Percentiles rank a stretch among this genome's conserved stretches.
Conservation (phyloP, 2,797 vertebrate species). For the Falco berigora region DNA sequence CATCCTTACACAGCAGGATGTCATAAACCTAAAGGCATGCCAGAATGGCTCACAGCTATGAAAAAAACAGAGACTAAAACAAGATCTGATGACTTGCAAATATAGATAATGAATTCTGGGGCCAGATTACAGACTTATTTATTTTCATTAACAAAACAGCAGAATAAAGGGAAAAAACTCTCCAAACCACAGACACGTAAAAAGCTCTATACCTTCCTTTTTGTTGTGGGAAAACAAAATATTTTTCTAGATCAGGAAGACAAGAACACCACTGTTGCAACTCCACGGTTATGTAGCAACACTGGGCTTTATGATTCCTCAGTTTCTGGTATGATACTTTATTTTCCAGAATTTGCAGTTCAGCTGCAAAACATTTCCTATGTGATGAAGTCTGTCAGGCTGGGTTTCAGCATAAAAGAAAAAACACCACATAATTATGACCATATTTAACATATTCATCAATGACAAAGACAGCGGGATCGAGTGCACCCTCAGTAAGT, state of each 20-base stretch:
- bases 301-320: neutral
- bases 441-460: neutral
- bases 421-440: neutral
- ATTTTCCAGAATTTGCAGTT: neutral
- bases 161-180: neutral
- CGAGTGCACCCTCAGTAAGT: neutral
- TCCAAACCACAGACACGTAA: neutral
- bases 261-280: neutral
- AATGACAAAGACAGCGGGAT: neutral
- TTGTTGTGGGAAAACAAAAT: neutral
- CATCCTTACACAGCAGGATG: slow-evolving; percentile 69
- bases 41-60: slow-evolving; percentile 48
- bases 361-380: neutral
- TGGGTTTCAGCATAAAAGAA: neutral
- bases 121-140: slow-evolving; percentile 8
- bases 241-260: neutral
- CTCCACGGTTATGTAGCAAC: neutral
- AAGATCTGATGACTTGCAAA: slow-evolving; percentile 64
- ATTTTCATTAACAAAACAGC: neutral
- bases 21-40: slow-evolving; percentile 67
- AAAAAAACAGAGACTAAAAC: slow-evolving; percentile 45
- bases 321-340: neutral
- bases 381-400: neutral
- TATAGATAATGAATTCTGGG: slow-evolving; percentile 61
- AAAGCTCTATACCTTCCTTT: neutral